These are phyloP conservation scores for Rugalucina vietnamica DNA, from an alignment of 2,888 invertebrate species.

Conservation along the genomic window DNA sequence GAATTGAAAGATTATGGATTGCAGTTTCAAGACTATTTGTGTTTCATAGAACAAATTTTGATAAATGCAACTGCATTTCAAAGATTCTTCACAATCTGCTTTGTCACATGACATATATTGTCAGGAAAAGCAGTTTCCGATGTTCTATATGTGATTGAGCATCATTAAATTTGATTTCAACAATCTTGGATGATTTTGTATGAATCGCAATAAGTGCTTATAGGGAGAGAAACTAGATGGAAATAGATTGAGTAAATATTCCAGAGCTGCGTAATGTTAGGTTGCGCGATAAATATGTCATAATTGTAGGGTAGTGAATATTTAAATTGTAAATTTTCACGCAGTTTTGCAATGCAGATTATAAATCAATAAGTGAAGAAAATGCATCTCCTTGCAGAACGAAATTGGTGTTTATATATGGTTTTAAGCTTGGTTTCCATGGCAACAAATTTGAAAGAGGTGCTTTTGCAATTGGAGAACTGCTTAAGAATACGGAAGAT, in stretches of 20 bases:
- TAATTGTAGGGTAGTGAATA: constrained; percentile 6
- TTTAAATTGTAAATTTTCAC: constrained; percentile 9
- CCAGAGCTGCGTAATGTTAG: background rate
- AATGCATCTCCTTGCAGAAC: background rate
- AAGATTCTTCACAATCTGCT: too few relatives aligned
- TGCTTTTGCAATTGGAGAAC: background rate
- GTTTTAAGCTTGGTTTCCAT: background rate
- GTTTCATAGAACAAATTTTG: too few relatives aligned
- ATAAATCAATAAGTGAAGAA: constrained; percentile 16
- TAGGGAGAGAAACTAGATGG: background rate
- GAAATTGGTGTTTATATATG: constrained; percentile 10
- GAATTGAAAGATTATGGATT: too few relatives aligned
- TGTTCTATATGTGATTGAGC: background rate
- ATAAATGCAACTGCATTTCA: too few relatives aligned
- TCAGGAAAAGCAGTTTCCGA: background rate
- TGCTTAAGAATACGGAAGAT: background rate
- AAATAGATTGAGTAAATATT: background rate
- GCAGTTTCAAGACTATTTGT: too few relatives aligned
- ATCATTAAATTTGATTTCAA: background rate
- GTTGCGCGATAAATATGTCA: constrained; percentile 2
- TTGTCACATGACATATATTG: too few relatives aligned
- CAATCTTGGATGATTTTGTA: background rate
- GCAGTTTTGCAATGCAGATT: background rate
- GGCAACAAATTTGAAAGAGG: constrained; percentile 6
- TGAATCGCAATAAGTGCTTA: background rate